Percentiles rank a stretch among this genome's conserved stretches.
phyloP scores from a whole-genome alignment of 1,140 invertebrate species.

The Antheraea pernyi region DNA sequence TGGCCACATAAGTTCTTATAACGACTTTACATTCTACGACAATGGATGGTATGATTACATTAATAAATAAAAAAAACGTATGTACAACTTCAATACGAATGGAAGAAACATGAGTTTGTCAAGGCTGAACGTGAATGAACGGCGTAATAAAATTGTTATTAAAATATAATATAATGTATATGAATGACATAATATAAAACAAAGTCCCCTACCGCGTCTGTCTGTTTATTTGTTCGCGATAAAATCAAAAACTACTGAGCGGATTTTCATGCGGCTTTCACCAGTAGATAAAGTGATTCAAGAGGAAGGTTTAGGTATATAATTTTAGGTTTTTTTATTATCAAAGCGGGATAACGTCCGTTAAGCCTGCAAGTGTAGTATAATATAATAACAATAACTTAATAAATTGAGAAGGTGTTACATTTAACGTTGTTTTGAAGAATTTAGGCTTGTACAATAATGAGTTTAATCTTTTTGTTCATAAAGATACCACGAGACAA shows the following conservation, averaged over 20 bases:
- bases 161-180: too few species aligned
- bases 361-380: too few species aligned
- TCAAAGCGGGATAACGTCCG: too few species aligned
- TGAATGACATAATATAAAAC: too few species aligned
- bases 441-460: background rate
- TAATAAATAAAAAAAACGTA: background rate
- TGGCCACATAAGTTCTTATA: slow-evolving; percentile 47
- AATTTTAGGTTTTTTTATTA: too few species aligned
- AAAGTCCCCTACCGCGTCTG: too few species aligned
- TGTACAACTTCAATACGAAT: background rate
- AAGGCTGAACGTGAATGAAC: background rate
- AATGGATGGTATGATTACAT: slow-evolving; percentile 4
- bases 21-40: slow-evolving; percentile 4
- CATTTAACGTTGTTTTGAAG: background rate
- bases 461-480: background rate
- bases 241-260: too few species aligned
- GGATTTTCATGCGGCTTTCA: too few species aligned
- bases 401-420: background rate
- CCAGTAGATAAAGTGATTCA: too few species aligned
- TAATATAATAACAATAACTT: background rate
- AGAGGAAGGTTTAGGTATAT: too few species aligned
- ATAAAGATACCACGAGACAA: background rate
- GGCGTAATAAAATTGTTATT: background rate
- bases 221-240: too few species aligned
- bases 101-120: background rate